A percentile compares a stretch with the other conserved stretches of the same genome.
Conservation (phyloP, 2,888 invertebrate genomes). For the Pseudanteris insignis region DNA sequence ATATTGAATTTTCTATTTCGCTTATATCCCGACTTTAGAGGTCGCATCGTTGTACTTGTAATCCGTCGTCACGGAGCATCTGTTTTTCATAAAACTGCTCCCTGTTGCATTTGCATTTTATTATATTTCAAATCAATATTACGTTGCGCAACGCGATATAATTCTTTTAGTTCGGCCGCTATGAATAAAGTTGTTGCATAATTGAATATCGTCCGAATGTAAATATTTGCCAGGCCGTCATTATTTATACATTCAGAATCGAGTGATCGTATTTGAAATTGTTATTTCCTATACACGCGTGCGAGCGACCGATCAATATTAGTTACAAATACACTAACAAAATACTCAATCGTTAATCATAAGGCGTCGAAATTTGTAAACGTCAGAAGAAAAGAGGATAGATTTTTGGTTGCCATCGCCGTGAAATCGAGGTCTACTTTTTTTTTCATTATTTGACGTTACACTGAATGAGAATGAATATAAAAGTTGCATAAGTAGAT, state of each 20-base stretch:
- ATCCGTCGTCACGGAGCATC: slow-evolving; percentile 10
- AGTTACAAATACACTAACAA: no score
- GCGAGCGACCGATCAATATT: no score
- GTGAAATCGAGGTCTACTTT: no score
- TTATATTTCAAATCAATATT: slow-evolving; percentile 26
- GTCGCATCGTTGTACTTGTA: neutral
- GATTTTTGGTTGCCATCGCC: no score
- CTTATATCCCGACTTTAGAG: neutral
- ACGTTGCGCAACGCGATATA: slow-evolving; percentile 6
- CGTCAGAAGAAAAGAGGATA: no score
- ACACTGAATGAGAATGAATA: no score
- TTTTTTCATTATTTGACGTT: no score
- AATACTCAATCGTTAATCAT: no score
- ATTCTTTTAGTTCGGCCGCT: slow-evolving; percentile 26
- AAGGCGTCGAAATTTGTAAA: no score
- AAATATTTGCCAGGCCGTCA: slow-evolving; percentile 13
- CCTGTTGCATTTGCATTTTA: slow-evolving; percentile 28
- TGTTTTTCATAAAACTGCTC: slow-evolving; percentile 28
- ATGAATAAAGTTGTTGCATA: slow-evolving; percentile 28
- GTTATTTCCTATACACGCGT: slow-evolving; percentile 7
- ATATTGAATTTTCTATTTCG: neutral
- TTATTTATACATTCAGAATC: slow-evolving; percentile 15
- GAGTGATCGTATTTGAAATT: slow-evolving; percentile 8
- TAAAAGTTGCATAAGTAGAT: no score
- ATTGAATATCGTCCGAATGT: slow-evolving; percentile 16